phyloP scores from a whole-genome alignment of 2,888 invertebrate genomes.

The Amphipyra tragopoginis region DNA sequence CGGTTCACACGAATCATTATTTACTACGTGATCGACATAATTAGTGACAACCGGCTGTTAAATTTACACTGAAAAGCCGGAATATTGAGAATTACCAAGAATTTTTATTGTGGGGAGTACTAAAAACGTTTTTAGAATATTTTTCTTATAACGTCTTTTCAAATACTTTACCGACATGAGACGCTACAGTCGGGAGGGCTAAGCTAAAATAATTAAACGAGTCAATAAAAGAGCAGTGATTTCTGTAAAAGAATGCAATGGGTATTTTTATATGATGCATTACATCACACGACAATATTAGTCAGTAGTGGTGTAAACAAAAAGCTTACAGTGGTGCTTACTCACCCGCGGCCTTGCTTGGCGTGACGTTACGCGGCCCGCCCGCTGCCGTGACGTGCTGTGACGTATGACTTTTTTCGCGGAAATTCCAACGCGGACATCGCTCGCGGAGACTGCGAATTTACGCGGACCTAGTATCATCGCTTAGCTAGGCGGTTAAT shows the following conservation, averaged over 20 bases:
- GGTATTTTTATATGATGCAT: constrained; percentile 36
- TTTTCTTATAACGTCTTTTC: constrained; percentile 27
- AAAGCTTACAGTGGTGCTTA: constrained; percentile 66
- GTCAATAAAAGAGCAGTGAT: constrained; percentile 19
- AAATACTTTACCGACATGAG: constrained; percentile 24
- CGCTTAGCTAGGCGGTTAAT: constrained; percentile 7
- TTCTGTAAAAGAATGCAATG: constrained; percentile 22
- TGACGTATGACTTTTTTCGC: constrained; percentile 87
- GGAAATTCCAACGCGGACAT: constrained; percentile 84
- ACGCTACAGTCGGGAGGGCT: not conserved
- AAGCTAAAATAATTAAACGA: not conserved
- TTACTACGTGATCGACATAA: constrained; percentile 62
- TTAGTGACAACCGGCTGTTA: constrained; percentile 41
- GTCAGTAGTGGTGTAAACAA: constrained; percentile 67
- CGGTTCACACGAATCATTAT: constrained; percentile 46
- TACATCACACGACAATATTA: constrained; percentile 65
- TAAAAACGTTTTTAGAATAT: constrained; percentile 43
- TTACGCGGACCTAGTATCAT: constrained; percentile 47
- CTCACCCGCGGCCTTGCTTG: constrained; percentile 77
- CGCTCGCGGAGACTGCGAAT: constrained; percentile 70
- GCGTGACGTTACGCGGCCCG: constrained; percentile 77
- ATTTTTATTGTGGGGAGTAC: constrained; percentile 28
- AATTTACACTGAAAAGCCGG: constrained; percentile 58
- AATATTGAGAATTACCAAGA: constrained; percentile 50
- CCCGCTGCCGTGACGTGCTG: constrained; percentile 71